Evolutionary conservation across 2,888 invertebrate genomes (phyloP).

Genomic region (Synergus gifuensis): DNA sequence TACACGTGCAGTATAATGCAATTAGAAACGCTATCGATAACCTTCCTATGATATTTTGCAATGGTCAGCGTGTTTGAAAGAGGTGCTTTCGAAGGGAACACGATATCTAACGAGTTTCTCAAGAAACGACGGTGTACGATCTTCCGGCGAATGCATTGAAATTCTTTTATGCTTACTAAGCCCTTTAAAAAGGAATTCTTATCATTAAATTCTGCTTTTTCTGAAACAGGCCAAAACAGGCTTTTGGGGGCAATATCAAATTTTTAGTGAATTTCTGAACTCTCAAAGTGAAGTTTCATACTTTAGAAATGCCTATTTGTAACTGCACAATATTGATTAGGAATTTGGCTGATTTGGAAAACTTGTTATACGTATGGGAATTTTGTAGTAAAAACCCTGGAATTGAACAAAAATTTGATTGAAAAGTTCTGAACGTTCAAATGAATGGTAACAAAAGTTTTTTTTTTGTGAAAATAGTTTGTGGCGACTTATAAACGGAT

Average conservation of each 20-base stretch:
- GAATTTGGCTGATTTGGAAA: no score
- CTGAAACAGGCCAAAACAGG: neutral
- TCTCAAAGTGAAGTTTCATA: neutral
- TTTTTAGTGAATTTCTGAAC: neutral
- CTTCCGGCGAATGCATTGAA: constrained; percentile 36
- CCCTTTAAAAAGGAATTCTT: neutral
- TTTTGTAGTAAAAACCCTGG: no score
- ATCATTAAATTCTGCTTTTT: constrained; percentile 19
- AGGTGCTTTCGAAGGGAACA: constrained; percentile 41
- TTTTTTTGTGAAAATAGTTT: no score
- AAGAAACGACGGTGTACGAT: constrained; percentile 31
- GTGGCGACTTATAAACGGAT: no score
- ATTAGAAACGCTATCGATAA: constrained; percentile 42
- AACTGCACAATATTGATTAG: no score
- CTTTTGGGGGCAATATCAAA: neutral
- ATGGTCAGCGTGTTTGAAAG: constrained; percentile 37
- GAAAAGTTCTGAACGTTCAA: no score
- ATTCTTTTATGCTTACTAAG: constrained; percentile 38
- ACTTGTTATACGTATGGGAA: no score
- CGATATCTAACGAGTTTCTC: constrained; percentile 40
- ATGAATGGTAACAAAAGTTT: no score
- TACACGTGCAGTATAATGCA: constrained; percentile 40
- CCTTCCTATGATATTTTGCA: constrained; percentile 42
- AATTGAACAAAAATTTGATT: no score
- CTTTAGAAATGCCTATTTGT: no score